Evolutionary conservation across 2,888 invertebrate genomes (phyloP), one percentile per base, ranked within the genome.

Genomic region (Scaptomyza reducta): DNA sequence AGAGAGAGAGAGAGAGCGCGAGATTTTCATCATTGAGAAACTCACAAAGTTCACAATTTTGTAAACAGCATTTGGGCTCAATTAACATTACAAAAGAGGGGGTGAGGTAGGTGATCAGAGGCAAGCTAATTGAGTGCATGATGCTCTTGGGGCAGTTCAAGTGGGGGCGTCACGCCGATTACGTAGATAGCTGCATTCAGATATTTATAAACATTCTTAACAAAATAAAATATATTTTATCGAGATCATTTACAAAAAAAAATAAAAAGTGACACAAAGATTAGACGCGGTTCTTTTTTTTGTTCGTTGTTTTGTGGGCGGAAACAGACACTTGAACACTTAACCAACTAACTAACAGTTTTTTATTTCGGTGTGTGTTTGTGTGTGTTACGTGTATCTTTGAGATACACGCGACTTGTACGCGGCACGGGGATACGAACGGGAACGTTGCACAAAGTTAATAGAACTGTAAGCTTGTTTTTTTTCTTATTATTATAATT

Each of bases 271-370:
- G 49, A 33, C 47, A 57, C 70, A 45, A 40, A 49, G 50, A 67
- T 68, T 62, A 58, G 51, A 72, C 42, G 58, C 40, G 33, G 51
- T 40, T 31, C 14, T 40, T 31, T 35, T 35, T 29, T 22, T 18
- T 60, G 1, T 40, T 67, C n/a, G 18, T 42, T 25, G 42, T 38
- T 44, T 14, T 46, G 69, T 70, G 47, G 55, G 74, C 83, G 83
- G 83, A 83, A 83, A 83, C 83, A 53, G 72, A 74, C 73, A 77
- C 83, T 83, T 78, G 77, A 72, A 70, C 58, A 49, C 49, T 63
- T 60, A 53, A 50, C 57, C 44, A 50, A 40, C 41, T 55, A 57
- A 47, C 56, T 41, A 38, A 42, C 49, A 56, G 51, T 51, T 44
- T 65, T 65, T n/a, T 31, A 27, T 27, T 22, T 22, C 27, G 27